Percentiles rank a stretch among this genome's conserved stretches.
These are phyloP conservation scores for Caenorhabditis sulstoni DNA, from an alignment of 2,888 invertebrate species.

Conservation along the genomic window DNA sequence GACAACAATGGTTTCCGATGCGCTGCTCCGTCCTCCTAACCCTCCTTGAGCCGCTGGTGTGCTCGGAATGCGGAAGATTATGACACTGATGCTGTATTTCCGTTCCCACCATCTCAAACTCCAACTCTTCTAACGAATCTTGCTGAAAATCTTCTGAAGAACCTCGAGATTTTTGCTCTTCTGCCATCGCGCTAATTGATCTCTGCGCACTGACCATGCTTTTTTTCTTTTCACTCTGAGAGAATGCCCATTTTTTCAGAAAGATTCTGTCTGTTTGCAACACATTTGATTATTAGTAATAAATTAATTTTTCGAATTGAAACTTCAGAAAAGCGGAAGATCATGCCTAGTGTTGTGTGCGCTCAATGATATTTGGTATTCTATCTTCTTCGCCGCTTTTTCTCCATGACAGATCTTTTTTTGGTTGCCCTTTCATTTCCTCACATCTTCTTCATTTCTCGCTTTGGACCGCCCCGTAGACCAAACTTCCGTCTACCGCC, in stretches of 20 bases:
- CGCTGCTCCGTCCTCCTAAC: slow-evolving; percentile 30
- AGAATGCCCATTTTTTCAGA: too few relatives aligned
- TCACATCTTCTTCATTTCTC: not conserved
- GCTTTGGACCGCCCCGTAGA: slow-evolving; percentile 6
- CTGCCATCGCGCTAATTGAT: slow-evolving; percentile 42
- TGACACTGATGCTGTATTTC: slow-evolving; percentile 17
- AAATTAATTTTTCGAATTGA: slow-evolving; percentile 31
- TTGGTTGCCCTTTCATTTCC: slow-evolving; percentile 1
- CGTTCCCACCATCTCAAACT: too few relatives aligned
- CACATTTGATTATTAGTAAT: slow-evolving; percentile 43
- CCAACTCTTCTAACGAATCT: not conserved
- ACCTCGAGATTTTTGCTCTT: slow-evolving; percentile 26
- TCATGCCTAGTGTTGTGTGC: not conserved
- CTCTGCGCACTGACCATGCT: slow-evolving; percentile 36
- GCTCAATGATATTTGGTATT: slow-evolving; percentile 16
- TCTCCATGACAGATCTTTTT: slow-evolving; percentile 23
- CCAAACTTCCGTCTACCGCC: slow-evolving; percentile 10
- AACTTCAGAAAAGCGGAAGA: slow-evolving; percentile 12
- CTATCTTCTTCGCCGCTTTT: slow-evolving; percentile 16
- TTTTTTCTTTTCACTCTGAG: slow-evolving; percentile 11
- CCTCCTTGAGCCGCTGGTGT: slow-evolving; percentile 40
- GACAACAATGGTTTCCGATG: slow-evolving; percentile 43
- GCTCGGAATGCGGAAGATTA: slow-evolving; percentile 36
- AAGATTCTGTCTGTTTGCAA: not conserved
- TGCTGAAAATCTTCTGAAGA: not conserved